A percentile compares a stretch with the other conserved stretches of the same genome.
Evolutionary conservation across 2,113 vertebrate species (phyloP).

Genomic region (Sapajus apella): DNA sequence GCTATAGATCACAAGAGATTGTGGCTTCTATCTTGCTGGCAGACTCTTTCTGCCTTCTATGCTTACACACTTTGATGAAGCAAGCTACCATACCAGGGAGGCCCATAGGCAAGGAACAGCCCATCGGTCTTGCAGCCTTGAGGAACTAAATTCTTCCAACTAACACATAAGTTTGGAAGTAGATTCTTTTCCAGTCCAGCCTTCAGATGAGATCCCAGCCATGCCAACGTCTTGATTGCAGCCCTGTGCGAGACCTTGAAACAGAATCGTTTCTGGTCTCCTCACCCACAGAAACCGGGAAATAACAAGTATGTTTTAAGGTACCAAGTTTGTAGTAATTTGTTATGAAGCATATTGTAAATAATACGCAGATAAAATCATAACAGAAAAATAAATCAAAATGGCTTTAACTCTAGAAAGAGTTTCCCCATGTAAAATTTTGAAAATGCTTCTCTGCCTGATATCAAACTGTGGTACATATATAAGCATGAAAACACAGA

Average conservation of each 20-base stretch:
- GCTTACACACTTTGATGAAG: not conserved
- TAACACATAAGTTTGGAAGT: not conserved
- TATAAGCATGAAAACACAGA: not conserved
- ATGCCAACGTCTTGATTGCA: not conserved
- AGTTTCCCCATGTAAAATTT: not conserved
- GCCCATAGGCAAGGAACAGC: not conserved
- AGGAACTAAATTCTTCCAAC: not conserved
- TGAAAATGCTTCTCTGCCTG: not conserved
- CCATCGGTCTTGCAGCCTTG: not conserved
- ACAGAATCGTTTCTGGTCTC: not conserved
- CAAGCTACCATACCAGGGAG: not conserved
- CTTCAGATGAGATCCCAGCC: not conserved
- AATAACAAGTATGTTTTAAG: not conserved
- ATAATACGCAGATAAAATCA: not conserved
- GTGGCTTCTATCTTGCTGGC: not conserved
- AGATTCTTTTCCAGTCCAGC: not conserved
- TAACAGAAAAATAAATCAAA: not conserved
- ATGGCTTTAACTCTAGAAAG: not conserved
- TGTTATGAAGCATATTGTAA: not conserved
- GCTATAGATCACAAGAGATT: not conserved
- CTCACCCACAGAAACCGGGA: not conserved
- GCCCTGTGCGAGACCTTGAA: not conserved
- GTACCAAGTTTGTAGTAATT: not conserved
- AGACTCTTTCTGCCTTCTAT: not conserved
- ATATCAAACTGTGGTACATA: not conserved